Evolutionary conservation across 2,797 vertebrate genomes (phyloP).

Genomic region (Rhynchotus rufescens): DNA sequence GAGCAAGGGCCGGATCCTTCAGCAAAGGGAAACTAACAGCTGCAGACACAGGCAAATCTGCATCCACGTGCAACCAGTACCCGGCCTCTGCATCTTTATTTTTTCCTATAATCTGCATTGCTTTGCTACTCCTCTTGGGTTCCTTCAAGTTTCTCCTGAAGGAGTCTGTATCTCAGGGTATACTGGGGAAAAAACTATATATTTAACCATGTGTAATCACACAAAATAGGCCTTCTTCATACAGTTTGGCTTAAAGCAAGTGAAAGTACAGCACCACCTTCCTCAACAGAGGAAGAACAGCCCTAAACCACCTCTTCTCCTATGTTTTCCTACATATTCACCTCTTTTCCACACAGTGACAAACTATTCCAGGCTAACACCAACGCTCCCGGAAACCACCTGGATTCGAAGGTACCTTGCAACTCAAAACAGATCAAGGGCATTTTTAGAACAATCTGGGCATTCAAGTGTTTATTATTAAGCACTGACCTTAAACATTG

Average conservation of each 20-base stretch:
- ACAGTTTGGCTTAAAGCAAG: neutral
- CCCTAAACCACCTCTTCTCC: neutral
- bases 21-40: neutral
- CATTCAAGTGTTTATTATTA: neutral
- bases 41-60: neutral
- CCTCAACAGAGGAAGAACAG: neutral
- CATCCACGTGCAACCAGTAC: neutral
- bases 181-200: neutral
- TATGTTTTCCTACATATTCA: too few relatives aligned
- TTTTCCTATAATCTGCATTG: neutral
- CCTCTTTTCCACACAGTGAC: neutral
- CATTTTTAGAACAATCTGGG: neutral
- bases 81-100: neutral
- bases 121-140: neutral
- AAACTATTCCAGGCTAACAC: neutral
- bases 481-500: neutral
- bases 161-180: too few relatives aligned
- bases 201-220: neutral
- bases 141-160: neutral
- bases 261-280: neutral
- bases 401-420: neutral
- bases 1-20: neutral
- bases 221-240: neutral
- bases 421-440: neutral
- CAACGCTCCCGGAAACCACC: neutral